Evolutionary conservation across 2,113 vertebrate genomes (phyloP).

Genomic region (Camelus dromedarius): DNA sequence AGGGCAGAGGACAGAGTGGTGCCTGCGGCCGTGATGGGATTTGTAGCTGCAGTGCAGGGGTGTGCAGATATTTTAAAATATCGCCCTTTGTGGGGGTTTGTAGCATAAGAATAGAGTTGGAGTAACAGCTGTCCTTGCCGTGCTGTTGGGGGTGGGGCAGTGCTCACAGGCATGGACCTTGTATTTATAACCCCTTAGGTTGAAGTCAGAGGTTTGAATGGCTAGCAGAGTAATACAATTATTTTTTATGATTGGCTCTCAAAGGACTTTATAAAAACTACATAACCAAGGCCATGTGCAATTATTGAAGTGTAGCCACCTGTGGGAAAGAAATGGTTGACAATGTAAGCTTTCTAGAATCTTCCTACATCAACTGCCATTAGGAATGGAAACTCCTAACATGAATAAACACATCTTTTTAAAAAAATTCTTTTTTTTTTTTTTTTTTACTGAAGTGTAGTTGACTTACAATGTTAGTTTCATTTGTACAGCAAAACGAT

Average conservation of each 20-base stretch:
- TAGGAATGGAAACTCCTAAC: background rate
- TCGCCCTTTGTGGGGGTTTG: slow-evolving; percentile 26
- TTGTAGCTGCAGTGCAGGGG: background rate
- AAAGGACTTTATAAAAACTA: slow-evolving; percentile 82
- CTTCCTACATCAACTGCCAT: slow-evolving; percentile 32
- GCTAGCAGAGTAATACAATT: slow-evolving; percentile 79
- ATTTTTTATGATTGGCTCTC: slow-evolving; percentile 79
- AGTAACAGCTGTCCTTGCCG: slow-evolving; percentile 46
- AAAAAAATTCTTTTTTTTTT: background rate
- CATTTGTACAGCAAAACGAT: too few species aligned
- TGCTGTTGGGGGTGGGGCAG: slow-evolving; percentile 27
- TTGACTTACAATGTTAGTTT: too few species aligned
- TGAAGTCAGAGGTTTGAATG: slow-evolving; percentile 77
- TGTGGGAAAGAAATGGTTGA: slow-evolving; percentile 77
- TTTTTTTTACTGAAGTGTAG: too few species aligned
- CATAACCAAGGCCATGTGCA: slow-evolving; percentile 78
- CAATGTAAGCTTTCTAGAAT: slow-evolving; percentile 70
- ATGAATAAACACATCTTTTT: slow-evolving; percentile 60
- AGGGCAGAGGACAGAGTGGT: background rate
- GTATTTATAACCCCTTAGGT: slow-evolving; percentile 75
- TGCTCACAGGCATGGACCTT: slow-evolving; percentile 50
- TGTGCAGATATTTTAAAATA: slow-evolving; percentile 4
- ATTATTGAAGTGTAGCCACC: slow-evolving; percentile 72
- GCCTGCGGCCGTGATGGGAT: background rate
- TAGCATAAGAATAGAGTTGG: background rate